These are phyloP conservation scores for Epinephelus fuscoguttatus DNA, from an alignment of 2,113 vertebrate genomes.

Conservation along the genomic window DNA sequence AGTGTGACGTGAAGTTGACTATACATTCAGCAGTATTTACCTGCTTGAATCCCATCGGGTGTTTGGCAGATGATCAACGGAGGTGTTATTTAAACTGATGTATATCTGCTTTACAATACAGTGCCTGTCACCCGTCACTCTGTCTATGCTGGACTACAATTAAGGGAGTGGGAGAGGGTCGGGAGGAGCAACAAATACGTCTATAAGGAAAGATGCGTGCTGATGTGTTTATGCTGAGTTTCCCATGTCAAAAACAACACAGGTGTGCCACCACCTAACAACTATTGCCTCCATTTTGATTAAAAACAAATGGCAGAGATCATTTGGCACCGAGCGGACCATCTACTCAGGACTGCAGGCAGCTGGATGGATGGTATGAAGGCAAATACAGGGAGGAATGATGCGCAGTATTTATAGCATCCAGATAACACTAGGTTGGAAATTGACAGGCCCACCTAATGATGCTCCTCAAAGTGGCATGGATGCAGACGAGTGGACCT, in stretches of 20 bases:
- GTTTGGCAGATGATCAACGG: constrained; percentile 58
- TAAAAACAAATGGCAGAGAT: constrained; percentile 55
- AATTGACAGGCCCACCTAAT: constrained; percentile 86
- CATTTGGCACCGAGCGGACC: constrained; percentile 45
- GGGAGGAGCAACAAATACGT: not conserved
- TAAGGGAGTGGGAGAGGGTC: constrained; percentile 1
- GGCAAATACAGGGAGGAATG: constrained; percentile 65
- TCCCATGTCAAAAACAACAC: not conserved
- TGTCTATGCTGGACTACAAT: constrained; percentile 16
- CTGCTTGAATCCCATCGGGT: constrained; percentile 40
- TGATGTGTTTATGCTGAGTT: not conserved
- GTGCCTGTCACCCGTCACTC: constrained; percentile 52
- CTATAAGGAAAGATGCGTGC: not conserved
- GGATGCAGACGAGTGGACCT: constrained; percentile 82
- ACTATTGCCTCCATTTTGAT: constrained; percentile 29
- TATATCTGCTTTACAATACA: constrained; percentile 31
- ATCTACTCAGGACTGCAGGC: constrained; percentile 47
- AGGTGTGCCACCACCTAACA: not conserved
- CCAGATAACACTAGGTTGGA: constrained; percentile 75
- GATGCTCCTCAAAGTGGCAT: constrained; percentile 84
- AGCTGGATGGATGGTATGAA: constrained; percentile 64
- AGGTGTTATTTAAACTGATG: constrained; percentile 40
- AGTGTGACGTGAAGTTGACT: constrained; percentile 57
- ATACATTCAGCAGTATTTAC: constrained; percentile 64
- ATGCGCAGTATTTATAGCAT: constrained; percentile 83